Conservation (phyloP, 2,113 vertebrate genomes). For the Amblyornis subalaris region DNA sequence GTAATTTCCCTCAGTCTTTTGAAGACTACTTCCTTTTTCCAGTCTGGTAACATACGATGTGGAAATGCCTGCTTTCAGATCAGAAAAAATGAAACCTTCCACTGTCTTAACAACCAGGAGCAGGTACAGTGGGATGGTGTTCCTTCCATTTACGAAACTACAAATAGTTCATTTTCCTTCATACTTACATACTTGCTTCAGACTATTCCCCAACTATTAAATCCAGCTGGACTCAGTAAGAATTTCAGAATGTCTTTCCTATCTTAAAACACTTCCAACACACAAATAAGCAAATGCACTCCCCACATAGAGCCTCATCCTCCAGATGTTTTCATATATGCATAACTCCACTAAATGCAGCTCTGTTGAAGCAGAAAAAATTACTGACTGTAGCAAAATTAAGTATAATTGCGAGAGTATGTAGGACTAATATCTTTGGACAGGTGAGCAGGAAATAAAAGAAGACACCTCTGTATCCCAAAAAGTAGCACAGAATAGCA, state of each 20-base stretch:
- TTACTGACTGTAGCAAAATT: neutral
- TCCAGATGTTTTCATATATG: neutral
- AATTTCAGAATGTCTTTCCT: neutral
- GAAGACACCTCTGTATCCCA: neutral
- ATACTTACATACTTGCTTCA: neutral
- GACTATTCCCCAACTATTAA: neutral
- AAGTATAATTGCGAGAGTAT: neutral
- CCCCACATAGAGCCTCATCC: neutral
- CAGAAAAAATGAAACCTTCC: neutral
- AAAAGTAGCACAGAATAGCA: neutral
- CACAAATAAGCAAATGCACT: neutral
- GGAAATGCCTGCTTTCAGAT: neutral
- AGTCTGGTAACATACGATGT: neutral
- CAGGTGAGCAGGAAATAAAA: neutral
- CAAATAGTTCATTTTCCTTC: neutral
- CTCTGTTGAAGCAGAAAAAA: neutral
- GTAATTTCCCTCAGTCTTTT: neutral
- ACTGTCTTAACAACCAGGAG: neutral
- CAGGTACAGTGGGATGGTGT: neutral
- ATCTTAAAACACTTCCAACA: neutral
- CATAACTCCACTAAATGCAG: neutral
- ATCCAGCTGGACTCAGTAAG: neutral
- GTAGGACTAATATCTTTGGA: neutral
- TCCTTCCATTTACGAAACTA: neutral
- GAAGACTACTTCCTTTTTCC: neutral